Evolutionary conservation across 2,888 invertebrate species (phyloP), one percentile per base, ranked within the genome.

Genomic region (Aquatica leii): DNA sequence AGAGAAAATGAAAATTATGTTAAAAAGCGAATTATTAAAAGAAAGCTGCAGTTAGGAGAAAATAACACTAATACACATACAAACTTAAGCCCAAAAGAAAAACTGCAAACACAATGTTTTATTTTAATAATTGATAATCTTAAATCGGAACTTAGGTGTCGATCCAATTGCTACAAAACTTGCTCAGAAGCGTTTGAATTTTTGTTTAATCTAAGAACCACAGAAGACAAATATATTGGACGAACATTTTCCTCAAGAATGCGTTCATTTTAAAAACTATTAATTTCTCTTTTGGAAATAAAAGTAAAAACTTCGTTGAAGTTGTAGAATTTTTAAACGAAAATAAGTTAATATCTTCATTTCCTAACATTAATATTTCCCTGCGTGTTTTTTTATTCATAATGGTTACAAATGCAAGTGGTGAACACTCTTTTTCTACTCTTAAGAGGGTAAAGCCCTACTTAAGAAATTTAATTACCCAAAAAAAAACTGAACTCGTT

Each of bases 401-500:
- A n/a, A n/a, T 50, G 34, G 50, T 50, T 8, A 24, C 50, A 50
- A 50, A 50, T 24, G 50, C 50, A 50, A 50, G 50, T 50, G 50
- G 50, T 50, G 50, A 24, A 24, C 50, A n/a, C n/a, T n/a, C n/a
- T n/a, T n/a, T n/a, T n/a, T n/a, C n/a, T n/a, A n/a, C n/a, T n/a
- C n/a, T n/a, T n/a, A n/a, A n/a, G n/a, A n/a, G n/a, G n/a, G n/a
- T n/a, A n/a, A n/a, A n/a, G n/a, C n/a, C n/a, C n/a, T n/a, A n/a
- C n/a, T n/a, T n/a, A n/a, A n/a, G n/a, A n/a, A n/a, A n/a, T n/a
- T n/a, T n/a, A 21, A 6, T 48, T n/a, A n/a, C n/a, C n/a, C n/a
- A n/a, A n/a, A n/a, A n/a, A n/a, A n/a, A n/a, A n/a, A n/a, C n/a
- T n/a, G n/a, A n/a, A n/a, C n/a, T n/a, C n/a, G 20, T 48, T n/a